Evolutionary conservation across 2,888 invertebrate species (phyloP).

Genomic region (Caenorhabditis wallacei): DNA sequence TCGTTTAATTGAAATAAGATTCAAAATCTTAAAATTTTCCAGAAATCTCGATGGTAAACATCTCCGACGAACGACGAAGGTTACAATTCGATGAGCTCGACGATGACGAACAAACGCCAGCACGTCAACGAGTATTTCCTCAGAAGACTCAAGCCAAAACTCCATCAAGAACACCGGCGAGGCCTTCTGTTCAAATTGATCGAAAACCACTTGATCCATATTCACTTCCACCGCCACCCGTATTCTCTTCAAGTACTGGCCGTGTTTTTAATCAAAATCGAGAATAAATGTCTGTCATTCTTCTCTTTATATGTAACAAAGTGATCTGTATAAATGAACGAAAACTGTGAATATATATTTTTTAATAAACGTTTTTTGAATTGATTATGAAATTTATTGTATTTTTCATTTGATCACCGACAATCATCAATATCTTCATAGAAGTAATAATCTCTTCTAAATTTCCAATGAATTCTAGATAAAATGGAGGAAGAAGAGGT

Average conservation of each 20-base stretch:
- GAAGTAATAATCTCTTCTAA: no score
- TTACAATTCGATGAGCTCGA: conserved; percentile 52
- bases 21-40: neutral
- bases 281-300: conserved; percentile 8
- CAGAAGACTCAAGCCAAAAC: neutral
- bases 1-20: neutral
- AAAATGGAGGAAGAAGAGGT: conserved; percentile 22
- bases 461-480: neutral
- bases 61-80: conserved; percentile 9
- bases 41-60: conserved; percentile 41
- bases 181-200: neutral
- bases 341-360: conserved; percentile 33
- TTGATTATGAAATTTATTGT: neutral
- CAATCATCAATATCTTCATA: neutral
- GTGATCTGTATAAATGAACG: conserved; percentile 34
- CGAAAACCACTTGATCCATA: conserved; percentile 29
- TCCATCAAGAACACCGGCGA: conserved; percentile 11
- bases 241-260: conserved; percentile 42
- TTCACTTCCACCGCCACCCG: conserved; percentile 42
- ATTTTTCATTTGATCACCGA: neutral
- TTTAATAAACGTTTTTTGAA: conserved; percentile 24
- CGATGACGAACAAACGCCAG: conserved; percentile 46
- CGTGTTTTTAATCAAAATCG: conserved; percentile 37
- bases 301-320: neutral
- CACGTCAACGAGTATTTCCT: neutral